These are phyloP conservation scores for Betta splendens DNA, from an alignment of 2,797 vertebrate species.

Conservation along the genomic window DNA sequence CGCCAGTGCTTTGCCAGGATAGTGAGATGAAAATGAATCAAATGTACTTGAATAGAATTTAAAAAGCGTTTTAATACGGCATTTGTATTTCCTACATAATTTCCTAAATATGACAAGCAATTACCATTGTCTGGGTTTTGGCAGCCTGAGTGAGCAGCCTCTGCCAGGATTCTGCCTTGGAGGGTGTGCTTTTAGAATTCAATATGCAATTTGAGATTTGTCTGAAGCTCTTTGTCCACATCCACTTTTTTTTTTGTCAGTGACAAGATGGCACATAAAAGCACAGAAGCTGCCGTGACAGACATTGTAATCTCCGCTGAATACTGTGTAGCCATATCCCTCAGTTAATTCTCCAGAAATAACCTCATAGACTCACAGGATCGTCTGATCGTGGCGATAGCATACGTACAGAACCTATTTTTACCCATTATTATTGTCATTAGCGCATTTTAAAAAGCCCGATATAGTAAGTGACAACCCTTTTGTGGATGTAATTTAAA, in stretches of 20 bases:
- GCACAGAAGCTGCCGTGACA: constrained; percentile 35
- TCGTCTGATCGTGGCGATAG: constrained; percentile 45
- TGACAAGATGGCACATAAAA: constrained; percentile 56
- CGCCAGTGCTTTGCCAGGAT: constrained; percentile 23
- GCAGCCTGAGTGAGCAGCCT: constrained; percentile 40
- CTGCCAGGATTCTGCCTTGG: constrained; percentile 67
- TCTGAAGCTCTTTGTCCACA: constrained; percentile 65
- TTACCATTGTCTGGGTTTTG: constrained; percentile 71
- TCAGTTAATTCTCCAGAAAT: constrained; percentile 52
- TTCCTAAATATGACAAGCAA: constrained; percentile 75
- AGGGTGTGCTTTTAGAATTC: constrained; percentile 65
- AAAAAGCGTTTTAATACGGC: constrained; percentile 56
- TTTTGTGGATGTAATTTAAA: constrained; percentile 42
- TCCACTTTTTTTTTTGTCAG: constrained; percentile 49
- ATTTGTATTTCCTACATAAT: constrained; percentile 65
- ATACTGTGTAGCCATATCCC: constrained; percentile 26
- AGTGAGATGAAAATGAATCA: constrained; percentile 47
- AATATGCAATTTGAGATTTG: constrained; percentile 67
- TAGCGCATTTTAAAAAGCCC: constrained; percentile 35
- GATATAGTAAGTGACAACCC: constrained; percentile 49
- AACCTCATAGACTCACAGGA: constrained; percentile 27
- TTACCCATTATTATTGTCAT: constrained; percentile 28
- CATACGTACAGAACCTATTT: constrained; percentile 54
- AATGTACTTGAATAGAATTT: constrained; percentile 49
- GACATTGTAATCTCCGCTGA: constrained; percentile 50